Evolutionary conservation across 2,888 invertebrate genomes (phyloP), one percentile per base, ranked within the genome.

Genomic region (Odontocerum albicorne): DNA sequence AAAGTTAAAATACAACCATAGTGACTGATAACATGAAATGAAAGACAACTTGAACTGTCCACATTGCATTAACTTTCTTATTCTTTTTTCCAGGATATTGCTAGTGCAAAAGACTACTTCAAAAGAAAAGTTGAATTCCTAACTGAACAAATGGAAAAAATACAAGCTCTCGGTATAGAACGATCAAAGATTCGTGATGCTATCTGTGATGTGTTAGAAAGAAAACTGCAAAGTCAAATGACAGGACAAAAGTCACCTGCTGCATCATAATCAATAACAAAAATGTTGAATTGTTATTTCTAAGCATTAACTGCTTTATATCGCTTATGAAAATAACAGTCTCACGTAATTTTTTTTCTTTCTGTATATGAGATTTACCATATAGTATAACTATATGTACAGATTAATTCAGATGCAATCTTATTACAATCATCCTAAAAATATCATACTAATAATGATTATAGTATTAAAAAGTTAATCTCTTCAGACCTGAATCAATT

Each of bases 71-170:
- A n/a, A n/a, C n/a, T n/a, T n/a, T n/a, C n/a, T n/a, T n/a, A n/a
- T n/a, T n/a, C n/a, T 40, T 16, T 17, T 42, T 38, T 70, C 32
- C 65, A 91, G 87, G 84, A 87, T 65, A 80, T 91, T 57, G 83
- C 83, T 16, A 86, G 87, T 55, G 94, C 93, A 1, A 90, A 90
- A 70, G 92, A 94, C 65, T 97, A 96, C 68, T 97, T 97, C 69
- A 90, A 90, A 69, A 82, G 96, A 47, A 93, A 94, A 77, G 88
- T 92, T 0, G 85, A 88, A 60, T 96, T 91, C 77, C 88, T 97
- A 1, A 89, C 90, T 0, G 91, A 94, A 67, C 96, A 97, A 77
- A 95, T 96, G 82, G 94, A 95, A 67, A 94, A 94, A 75, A 88
- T 96, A 51, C 94, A 95, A 72, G 74, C 79, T 27, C 73, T 92